These are phyloP conservation scores for Lerema accius DNA, from an alignment of 1,140 invertebrate genomes.

Conservation along the genomic window DNA sequence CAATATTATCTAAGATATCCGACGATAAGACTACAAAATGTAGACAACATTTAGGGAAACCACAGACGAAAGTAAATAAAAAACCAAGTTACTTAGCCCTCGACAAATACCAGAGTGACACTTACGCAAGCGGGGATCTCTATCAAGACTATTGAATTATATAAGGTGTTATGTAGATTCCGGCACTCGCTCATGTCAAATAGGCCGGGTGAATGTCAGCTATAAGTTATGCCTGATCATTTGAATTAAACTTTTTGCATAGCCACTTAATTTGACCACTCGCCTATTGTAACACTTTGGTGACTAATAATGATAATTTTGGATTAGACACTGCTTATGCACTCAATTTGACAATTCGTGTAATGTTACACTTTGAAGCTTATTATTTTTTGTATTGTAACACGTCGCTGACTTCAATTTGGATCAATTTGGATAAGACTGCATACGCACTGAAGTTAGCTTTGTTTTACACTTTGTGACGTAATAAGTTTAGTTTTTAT, in stretches of 20 bases:
- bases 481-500: no score
- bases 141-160: neutral
- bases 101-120: neutral
- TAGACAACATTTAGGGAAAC: no score
- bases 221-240: conserved; percentile 9
- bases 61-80: no score
- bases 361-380: no score
- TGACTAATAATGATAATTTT: neutral
- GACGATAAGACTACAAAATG: no score
- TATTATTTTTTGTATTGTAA: no score
- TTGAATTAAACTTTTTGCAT: conserved; percentile 8
- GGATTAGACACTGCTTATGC: conserved; percentile 4
- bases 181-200: conserved; percentile 20
- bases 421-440: no score
- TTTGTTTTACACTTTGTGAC: no score
- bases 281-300: conserved; percentile 9
- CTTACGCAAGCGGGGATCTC: neutral
- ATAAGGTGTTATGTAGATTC: conserved; percentile 21
- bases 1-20: no score
- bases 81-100: neutral
- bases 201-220: conserved; percentile 29
- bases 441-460: no score
- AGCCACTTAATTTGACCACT: neutral
- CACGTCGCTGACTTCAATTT: no score
- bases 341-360: neutral